Evolutionary conservation across 2,888 invertebrate genomes (phyloP).

Genomic region (Drosophila kanekoi): DNA sequence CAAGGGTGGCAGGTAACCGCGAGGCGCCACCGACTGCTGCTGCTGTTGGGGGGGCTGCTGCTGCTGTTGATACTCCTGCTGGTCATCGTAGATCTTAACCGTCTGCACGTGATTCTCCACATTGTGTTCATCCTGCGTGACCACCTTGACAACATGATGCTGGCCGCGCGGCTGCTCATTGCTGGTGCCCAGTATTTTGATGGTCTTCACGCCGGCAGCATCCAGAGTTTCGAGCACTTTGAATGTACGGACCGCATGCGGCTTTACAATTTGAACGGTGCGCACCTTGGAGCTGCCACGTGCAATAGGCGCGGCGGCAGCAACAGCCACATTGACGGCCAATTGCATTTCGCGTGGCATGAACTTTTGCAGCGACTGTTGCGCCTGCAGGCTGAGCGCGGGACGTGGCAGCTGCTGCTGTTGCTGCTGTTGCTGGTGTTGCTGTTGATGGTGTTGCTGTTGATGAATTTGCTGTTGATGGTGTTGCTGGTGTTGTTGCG

Average conservation of each 20-base stretch:
- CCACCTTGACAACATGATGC: constrained; percentile 76
- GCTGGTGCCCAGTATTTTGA: constrained; percentile 79
- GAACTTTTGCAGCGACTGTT: constrained; percentile 69
- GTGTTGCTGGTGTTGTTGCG: constrained; percentile 14
- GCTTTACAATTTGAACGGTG: constrained; percentile 81
- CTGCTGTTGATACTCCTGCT: constrained; percentile 39
- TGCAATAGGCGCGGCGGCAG: constrained; percentile 41
- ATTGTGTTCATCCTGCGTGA: constrained; percentile 66
- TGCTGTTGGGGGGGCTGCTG: constrained; percentile 1
- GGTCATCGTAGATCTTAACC: constrained; percentile 79
- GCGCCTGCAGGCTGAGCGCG: constrained; percentile 54
- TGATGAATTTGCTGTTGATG: constrained; percentile 14
- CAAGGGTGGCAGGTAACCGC: constrained; percentile 58
- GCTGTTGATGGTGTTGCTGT: constrained; percentile 23
- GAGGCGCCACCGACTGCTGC: constrained; percentile 4
- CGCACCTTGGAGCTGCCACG: constrained; percentile 73
- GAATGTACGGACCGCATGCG: constrained; percentile 70
- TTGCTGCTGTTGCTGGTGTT: constrained; percentile 6
- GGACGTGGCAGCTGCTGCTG: constrained; percentile 8
- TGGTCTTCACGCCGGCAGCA: constrained; percentile 78
- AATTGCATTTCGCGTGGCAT: constrained; percentile 77
- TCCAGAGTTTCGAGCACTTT: constrained; percentile 80
- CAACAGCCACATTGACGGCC: constrained; percentile 69
- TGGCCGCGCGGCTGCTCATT: constrained; percentile 76
- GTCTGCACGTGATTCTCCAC: constrained; percentile 74